Conservation (phyloP, 2,113 vertebrate genomes). For the Anoura caudifer region DNA sequence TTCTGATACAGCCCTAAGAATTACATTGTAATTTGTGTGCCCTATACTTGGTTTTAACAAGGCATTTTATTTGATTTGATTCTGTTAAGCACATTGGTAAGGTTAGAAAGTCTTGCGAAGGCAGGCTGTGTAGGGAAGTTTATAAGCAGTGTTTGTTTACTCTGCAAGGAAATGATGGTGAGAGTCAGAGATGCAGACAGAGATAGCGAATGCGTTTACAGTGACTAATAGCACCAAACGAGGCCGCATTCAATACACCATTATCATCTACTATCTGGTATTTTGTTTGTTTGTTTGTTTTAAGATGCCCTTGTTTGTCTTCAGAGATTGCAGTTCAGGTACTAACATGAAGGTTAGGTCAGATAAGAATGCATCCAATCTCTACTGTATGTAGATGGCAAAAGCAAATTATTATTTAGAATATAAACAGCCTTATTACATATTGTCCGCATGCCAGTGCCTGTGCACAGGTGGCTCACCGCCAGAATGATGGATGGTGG, state of each 20-base stretch:
- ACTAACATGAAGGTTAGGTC: slow-evolving; percentile 50
- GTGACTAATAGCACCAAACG: slow-evolving; percentile 65
- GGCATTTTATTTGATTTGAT: slow-evolving; percentile 16
- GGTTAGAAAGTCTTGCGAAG: slow-evolving; percentile 46
- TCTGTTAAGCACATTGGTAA: slow-evolving; percentile 44
- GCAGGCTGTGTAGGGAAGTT: slow-evolving; percentile 31
- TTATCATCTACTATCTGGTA: slow-evolving; percentile 25
- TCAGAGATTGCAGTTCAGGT: slow-evolving; percentile 47
- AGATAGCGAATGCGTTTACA: slow-evolving; percentile 56
- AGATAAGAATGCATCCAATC: slow-evolving; percentile 54
- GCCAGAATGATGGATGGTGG: slow-evolving; percentile 45
- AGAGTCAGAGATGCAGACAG: slow-evolving; percentile 61
- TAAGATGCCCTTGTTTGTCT: slow-evolving; percentile 43
- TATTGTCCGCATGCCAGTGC: background rate
- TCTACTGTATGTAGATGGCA: slow-evolving; percentile 33
- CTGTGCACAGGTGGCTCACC: slow-evolving; percentile 17
- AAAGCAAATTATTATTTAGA: slow-evolving; percentile 55
- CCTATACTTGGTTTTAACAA: slow-evolving; percentile 44
- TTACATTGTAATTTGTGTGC: slow-evolving; percentile 9
- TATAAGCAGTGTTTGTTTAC: slow-evolving; percentile 66
- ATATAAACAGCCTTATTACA: slow-evolving; percentile 52
- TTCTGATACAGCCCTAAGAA: slow-evolving; percentile 21
- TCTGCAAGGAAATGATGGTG: slow-evolving; percentile 45
- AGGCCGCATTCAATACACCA: background rate
- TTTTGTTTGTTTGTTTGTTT: slow-evolving; percentile 56